These are phyloP conservation scores for Coracopsis vasa DNA, from an alignment of 2,113 vertebrate genomes.

Conservation along the genomic window DNA sequence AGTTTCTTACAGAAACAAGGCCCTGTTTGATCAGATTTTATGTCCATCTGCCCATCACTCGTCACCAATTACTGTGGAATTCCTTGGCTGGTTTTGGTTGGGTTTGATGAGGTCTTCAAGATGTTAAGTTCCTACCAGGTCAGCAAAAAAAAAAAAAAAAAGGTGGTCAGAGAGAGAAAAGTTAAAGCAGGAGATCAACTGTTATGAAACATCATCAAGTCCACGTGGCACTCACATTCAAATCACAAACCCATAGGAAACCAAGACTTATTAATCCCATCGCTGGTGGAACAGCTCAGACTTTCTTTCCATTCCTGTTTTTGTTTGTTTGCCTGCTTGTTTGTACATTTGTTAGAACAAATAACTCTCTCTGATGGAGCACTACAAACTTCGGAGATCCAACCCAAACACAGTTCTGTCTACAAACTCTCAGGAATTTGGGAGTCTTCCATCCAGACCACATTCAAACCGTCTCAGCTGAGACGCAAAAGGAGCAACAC, in stretches of 20 bases:
- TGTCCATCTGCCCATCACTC: constrained; percentile 40
- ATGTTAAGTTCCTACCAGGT: constrained; percentile 56
- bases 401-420: constrained; percentile 13
- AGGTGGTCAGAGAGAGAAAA: constrained; percentile 30
- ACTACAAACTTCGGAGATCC: not conserved
- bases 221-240: constrained; percentile 32
- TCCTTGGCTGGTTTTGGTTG: not conserved
- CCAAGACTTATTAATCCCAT: not conserved
- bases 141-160: not conserved
- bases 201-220: constrained; percentile 62
- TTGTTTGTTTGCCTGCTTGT: constrained; percentile 39
- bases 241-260: constrained; percentile 37
- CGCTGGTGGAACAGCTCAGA: not conserved
- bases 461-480: not conserved
- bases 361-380: not conserved
- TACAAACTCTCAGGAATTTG: constrained; percentile 3
- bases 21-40: constrained; percentile 10
- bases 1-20: constrained; percentile 16
- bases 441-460: not conserved
- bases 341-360: constrained; percentile 42
- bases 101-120: constrained; percentile 47
- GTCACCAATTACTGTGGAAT: constrained; percentile 56
- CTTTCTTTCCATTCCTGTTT: not conserved
- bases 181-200: constrained; percentile 21
- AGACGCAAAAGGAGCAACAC: not conserved